These are phyloP conservation scores for Rutilus rutilus DNA, from an alignment of 2,113 vertebrate species.

Conservation along the genomic window DNA sequence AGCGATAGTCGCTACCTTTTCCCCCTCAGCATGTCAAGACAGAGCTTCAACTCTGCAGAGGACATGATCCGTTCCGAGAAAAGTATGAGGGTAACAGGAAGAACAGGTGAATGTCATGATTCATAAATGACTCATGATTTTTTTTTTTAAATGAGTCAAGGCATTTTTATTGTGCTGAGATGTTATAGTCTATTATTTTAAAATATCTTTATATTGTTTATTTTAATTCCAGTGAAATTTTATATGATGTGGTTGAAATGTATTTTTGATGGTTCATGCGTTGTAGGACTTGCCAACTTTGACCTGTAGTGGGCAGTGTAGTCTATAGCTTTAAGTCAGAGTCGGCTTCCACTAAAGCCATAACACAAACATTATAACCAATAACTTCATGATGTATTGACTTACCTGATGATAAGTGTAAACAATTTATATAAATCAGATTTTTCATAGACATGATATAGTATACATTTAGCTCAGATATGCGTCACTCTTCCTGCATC, in stretches of 20 bases:
- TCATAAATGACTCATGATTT: background rate
- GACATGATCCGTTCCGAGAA: background rate
- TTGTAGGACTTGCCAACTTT: background rate
- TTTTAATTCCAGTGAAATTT: background rate
- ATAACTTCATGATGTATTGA: background rate
- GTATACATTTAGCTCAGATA: background rate
- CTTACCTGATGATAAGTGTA: background rate
- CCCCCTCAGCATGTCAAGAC: background rate
- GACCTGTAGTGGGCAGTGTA: constrained; percentile 56
- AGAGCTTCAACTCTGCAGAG: background rate
- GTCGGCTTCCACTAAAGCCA: constrained; percentile 5
- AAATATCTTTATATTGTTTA: background rate
- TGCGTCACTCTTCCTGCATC: background rate
- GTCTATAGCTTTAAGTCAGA: background rate
- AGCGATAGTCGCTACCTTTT: background rate
- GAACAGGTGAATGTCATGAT: constrained; percentile 12
- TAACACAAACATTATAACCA: background rate
- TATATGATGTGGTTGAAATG: background rate
- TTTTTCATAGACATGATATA: background rate
- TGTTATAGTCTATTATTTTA: background rate
- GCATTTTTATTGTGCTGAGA: background rate
- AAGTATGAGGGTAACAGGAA: background rate
- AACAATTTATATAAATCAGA: background rate
- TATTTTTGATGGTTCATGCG: background rate
- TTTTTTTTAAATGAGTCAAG: too few relatives aligned